Conservation (phyloP, 2,888 invertebrate species). For the Tipula vernalis region DNA sequence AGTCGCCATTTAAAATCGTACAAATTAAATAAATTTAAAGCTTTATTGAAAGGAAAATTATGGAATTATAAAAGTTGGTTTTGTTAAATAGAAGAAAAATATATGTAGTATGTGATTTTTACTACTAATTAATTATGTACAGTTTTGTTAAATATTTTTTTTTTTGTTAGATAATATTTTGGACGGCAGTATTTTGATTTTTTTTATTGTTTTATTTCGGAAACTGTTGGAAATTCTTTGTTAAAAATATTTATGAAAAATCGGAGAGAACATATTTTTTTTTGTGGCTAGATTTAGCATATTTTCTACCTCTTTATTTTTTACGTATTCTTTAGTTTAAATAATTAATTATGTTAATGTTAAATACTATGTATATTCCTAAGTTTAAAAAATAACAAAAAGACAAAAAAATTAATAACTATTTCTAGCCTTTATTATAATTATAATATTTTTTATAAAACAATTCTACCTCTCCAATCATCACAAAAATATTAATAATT, state of each 20-base stretch:
- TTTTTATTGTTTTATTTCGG: not conserved
- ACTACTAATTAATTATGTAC: not conserved
- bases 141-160: not conserved
- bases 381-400: not conserved
- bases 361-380: not conserved
- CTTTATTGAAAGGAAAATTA: not conserved
- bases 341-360: not conserved
- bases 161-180: not conserved
- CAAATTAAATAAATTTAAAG: not conserved
- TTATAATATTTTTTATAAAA: not conserved
- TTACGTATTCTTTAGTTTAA: not conserved
- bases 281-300: not conserved
- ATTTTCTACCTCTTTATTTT: constrained; percentile 1
- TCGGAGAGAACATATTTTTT: not conserved
- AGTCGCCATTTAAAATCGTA: not conserved
- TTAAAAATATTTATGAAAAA: not conserved
- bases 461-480: constrained; percentile 6
- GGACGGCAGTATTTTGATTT: not conserved
- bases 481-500: not conserved
- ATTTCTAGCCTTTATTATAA: not conserved
- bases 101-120: not conserved
- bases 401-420: not conserved
- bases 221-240: not conserved
- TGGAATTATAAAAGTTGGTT: not conserved
- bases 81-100: not conserved